Conservation (phyloP, 2,888 invertebrate genomes). For the Phyllotreta striolata region DNA sequence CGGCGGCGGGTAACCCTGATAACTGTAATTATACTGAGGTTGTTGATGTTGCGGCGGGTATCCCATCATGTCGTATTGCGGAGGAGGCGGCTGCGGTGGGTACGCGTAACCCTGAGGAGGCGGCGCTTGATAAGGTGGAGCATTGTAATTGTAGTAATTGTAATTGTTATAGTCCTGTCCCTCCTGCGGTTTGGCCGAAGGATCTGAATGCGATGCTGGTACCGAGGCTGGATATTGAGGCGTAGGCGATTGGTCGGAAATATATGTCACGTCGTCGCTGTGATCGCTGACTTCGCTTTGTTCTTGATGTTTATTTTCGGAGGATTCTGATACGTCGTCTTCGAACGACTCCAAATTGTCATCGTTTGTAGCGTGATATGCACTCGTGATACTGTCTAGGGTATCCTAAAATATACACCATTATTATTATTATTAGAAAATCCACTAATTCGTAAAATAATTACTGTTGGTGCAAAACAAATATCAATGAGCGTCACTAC, state of each 20-base stretch:
- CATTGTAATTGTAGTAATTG: constrained; percentile 51
- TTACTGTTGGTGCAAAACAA: no score
- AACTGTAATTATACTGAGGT: constrained; percentile 51
- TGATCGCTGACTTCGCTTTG: constrained; percentile 52
- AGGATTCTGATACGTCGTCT: constrained; percentile 47
- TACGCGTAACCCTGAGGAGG: constrained; percentile 54
- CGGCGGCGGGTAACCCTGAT: constrained; percentile 55
- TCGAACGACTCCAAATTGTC: constrained; percentile 45
- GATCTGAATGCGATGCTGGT: constrained; percentile 38
- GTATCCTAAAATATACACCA: constrained; percentile 52
- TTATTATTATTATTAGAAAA: constrained; percentile 7
- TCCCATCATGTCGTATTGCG: constrained; percentile 55
- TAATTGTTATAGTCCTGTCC: constrained; percentile 37
- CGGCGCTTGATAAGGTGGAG: constrained; percentile 48
- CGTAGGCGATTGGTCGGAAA: constrained; percentile 51
- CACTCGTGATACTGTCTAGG: constrained; percentile 58
- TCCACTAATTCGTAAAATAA: background rate
- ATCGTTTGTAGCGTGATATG: constrained; percentile 52
- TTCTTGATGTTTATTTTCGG: constrained; percentile 41
- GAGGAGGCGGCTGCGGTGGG: constrained; percentile 53
- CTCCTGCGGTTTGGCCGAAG: constrained; percentile 35
- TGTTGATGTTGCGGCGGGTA: constrained; percentile 52
- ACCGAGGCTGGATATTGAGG: constrained; percentile 42
- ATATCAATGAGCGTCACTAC: no score
- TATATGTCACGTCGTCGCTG: constrained; percentile 54